Evolutionary conservation across 1,140 invertebrate genomes (phyloP), one percentile per base, ranked within the genome.

Genomic region (Melanaphis sacchari): DNA sequence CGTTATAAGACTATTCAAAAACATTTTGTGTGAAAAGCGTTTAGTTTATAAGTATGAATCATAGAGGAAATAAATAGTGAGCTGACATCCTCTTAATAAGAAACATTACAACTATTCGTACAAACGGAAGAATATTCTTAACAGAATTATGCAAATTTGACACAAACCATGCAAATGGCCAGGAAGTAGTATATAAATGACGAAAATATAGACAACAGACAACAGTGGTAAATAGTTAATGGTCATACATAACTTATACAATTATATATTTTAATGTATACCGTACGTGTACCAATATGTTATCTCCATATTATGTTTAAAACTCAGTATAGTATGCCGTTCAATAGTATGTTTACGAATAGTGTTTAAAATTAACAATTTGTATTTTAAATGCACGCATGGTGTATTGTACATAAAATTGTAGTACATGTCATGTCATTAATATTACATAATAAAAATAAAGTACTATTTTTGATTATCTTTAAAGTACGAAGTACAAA

Each of bases 211-310:
- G 59, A 15, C 31, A 66, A 66, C 11, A 66, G 59, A 15, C 31
- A 66, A 66, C 11, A 66, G 31, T 66, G 59, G 3, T 15, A 31
- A 66, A 66, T 66, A 15, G 46, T 49, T 49, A 49, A 49, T 49
- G 31, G 31, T 66, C 15, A n/a, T 66, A 66, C 59, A n/a, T 66
- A 66, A n/a, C 59, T 66, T 66, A 66, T 66, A n/a, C 31, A 66
- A 66, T 66, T 66, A n/a, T 66, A 31, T 66, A 66, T 66, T 66
- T n/a, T n/a, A 66, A 66, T 66, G 59, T 66, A 66, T n/a, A 66
- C n/a, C 59, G 31, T 26, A 31, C 59, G 31, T 66, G 31, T 31
- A 59, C 54, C 24, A 66, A 66, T n/a, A 66, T 5, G 59, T 66
- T 66, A 66, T 15, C 24, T 26, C 26, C 46, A 49, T 66, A n/a